Conservation (phyloP, 2,888 invertebrate genomes). For the Pseudanteris insignis region DNA sequence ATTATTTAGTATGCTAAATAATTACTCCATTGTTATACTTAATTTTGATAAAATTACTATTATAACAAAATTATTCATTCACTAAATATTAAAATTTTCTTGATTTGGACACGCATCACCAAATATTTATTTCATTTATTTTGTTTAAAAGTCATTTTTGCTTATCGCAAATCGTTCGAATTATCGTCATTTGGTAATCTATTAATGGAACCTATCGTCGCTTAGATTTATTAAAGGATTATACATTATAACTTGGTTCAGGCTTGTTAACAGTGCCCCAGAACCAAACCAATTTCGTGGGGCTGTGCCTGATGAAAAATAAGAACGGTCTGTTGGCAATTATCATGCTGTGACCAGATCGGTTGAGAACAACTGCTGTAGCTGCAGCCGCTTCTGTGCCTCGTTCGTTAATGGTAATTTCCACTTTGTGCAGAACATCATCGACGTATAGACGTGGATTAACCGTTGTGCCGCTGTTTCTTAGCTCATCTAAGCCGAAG, state of each 20-base stretch:
- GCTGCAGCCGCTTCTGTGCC: constrained; percentile 79
- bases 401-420: constrained; percentile 73
- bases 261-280: constrained; percentile 76
- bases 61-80: too few relatives aligned
- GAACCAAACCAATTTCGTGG: constrained; percentile 74
- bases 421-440: constrained; percentile 74
- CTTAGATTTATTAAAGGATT: neutral
- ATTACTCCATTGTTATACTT: too few relatives aligned
- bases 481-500: constrained; percentile 56
- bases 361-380: constrained; percentile 70
- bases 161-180: too few relatives aligned
- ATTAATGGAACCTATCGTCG: neutral
- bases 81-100: too few relatives aligned
- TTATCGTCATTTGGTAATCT: neutral
- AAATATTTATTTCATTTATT: too few relatives aligned
- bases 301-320: constrained; percentile 77
- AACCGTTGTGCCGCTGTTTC: constrained; percentile 58
- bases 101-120: too few relatives aligned
- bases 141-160: too few relatives aligned
- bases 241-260: constrained; percentile 52
- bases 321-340: constrained; percentile 77
- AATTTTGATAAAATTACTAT: too few relatives aligned
- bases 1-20: too few relatives aligned
- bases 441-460: constrained; percentile 75
- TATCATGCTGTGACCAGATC: constrained; percentile 68